phyloP scores from a whole-genome alignment of 2,113 vertebrate genomes.

The Scartelaos histophorus region DNA sequence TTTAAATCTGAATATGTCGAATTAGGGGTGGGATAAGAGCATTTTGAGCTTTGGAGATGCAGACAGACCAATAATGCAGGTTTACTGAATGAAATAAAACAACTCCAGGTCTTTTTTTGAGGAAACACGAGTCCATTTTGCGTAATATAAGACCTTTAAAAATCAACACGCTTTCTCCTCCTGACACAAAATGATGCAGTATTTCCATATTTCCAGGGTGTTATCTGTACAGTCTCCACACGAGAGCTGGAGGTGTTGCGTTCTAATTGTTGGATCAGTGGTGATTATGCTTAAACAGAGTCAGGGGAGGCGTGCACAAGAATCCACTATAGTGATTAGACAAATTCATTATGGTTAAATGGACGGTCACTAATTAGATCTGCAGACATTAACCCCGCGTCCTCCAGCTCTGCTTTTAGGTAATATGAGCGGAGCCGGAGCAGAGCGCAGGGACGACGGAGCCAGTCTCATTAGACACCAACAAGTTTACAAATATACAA shows the following conservation, averaged over 20 bases:
- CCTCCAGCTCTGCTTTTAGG: neutral
- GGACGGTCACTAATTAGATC: constrained; percentile 9
- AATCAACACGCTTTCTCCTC: neutral
- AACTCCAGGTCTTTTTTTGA: too few relatives aligned
- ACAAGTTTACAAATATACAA: too few relatives aligned
- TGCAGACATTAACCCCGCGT: neutral
- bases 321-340: constrained; percentile 4
- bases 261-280: constrained; percentile 1
- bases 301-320: neutral
- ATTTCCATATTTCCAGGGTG: too few relatives aligned
- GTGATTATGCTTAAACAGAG: constrained; percentile 1
- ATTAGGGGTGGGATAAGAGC: too few relatives aligned
- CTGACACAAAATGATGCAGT: neutral
- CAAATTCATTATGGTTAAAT: constrained; percentile 6
- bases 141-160: too few relatives aligned
- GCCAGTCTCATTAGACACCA: too few relatives aligned
- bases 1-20: too few relatives aligned
- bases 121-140: too few relatives aligned
- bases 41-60: too few relatives aligned
- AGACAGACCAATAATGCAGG: too few relatives aligned
- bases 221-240: neutral
- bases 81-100: too few relatives aligned
- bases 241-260: neutral
- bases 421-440: neutral
- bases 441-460: too few relatives aligned